These are phyloP conservation scores for Conops quadrifasciatus DNA, from an alignment of 2,888 invertebrate species.

Conservation along the genomic window DNA sequence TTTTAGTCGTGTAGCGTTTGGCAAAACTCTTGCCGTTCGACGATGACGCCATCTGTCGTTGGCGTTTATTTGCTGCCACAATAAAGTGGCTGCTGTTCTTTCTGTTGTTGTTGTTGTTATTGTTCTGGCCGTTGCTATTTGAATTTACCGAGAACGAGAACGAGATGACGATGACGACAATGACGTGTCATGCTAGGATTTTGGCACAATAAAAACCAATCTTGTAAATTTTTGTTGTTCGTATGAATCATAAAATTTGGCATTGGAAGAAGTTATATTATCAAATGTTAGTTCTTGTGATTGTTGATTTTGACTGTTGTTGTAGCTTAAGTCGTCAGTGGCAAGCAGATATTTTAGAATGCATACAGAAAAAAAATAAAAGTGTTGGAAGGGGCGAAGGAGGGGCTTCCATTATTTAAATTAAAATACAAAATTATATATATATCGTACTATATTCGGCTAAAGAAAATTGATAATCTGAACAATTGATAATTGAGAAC, in stretches of 20 bases:
- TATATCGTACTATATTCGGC: too few relatives aligned
- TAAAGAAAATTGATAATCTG: too few relatives aligned
- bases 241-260: constrained; percentile 20
- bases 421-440: too few relatives aligned
- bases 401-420: too few relatives aligned
- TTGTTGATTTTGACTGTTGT: neutral
- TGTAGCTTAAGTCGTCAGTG: neutral
- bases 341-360: too few relatives aligned
- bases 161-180: neutral
- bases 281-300: neutral
- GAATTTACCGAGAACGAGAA: too few relatives aligned
- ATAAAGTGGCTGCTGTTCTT: neutral
- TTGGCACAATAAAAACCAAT: constrained; percentile 18
- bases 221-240: constrained; percentile 2
- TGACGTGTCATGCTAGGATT: constrained; percentile 6
- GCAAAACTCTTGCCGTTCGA: constrained; percentile 24
- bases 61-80: neutral
- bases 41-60: constrained; percentile 28
- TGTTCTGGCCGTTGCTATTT: constrained; percentile 3
- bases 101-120: neutral
- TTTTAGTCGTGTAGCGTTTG: too few relatives aligned
- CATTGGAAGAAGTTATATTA: neutral
- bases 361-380: too few relatives aligned
- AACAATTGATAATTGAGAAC: too few relatives aligned
- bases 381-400: too few relatives aligned